Evolutionary conservation across 2,888 invertebrate genomes (phyloP).

Genomic region (Orchestes rusci): DNA sequence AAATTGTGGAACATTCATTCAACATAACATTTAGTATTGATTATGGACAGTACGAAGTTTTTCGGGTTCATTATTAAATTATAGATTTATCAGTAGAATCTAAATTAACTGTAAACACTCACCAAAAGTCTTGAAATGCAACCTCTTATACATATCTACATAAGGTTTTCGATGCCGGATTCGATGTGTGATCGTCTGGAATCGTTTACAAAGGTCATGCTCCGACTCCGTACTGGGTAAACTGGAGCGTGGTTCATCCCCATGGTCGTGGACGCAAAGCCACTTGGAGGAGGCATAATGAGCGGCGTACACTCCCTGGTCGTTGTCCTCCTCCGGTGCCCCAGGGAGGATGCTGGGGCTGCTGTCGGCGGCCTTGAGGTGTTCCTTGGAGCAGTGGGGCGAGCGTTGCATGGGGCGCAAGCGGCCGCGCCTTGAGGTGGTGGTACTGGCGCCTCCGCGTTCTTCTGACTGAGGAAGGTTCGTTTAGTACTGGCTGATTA

Average conservation of each 20-base stretch:
- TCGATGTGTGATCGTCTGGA: slow-evolving; percentile 80
- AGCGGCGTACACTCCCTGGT: slow-evolving; percentile 68
- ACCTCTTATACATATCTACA: slow-evolving; percentile 81
- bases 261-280: slow-evolving; percentile 63
- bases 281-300: slow-evolving; percentile 66
- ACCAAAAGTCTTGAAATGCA: slow-evolving; percentile 80
- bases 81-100: too few relatives aligned
- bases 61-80: too few relatives aligned
- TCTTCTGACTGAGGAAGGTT: slow-evolving; percentile 56
- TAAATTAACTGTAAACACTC: too few relatives aligned
- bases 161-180: slow-evolving; percentile 86
- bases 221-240: slow-evolving; percentile 67
- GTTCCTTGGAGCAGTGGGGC: slow-evolving; percentile 65
- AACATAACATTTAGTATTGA: too few relatives aligned
- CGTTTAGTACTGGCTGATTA: slow-evolving; percentile 1
- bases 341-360: slow-evolving; percentile 52
- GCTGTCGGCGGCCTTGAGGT: slow-evolving; percentile 56
- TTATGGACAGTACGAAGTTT: too few relatives aligned
- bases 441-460: slow-evolving; percentile 47
- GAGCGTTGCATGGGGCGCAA: slow-evolving; percentile 58
- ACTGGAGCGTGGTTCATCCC: slow-evolving; percentile 51
- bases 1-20: too few relatives aligned
- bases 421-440: slow-evolving; percentile 9
- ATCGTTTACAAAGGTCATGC: slow-evolving; percentile 75
- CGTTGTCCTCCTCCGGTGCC: slow-evolving; percentile 52